phyloP scores from a whole-genome alignment of 2,113 vertebrate species.

The Hystrix cristata region DNA sequence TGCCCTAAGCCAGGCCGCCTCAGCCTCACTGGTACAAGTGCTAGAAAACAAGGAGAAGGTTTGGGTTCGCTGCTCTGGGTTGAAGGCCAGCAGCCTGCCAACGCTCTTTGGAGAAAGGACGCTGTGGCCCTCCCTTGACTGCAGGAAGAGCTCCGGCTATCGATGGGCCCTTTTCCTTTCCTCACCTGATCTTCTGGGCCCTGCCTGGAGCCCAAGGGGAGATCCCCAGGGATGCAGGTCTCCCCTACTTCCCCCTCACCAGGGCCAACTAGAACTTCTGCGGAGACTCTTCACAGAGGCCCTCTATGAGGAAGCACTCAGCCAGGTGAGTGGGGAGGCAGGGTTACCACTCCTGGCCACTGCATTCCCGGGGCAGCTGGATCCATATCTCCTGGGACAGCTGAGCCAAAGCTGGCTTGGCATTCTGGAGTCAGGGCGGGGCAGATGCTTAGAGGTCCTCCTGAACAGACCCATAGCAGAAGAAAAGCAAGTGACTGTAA shows the following conservation, averaged over 20 bases:
- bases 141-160: not conserved
- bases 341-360: not conserved
- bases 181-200: not conserved
- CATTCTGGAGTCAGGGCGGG: not conserved
- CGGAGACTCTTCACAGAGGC: slow-evolving; percentile 93
- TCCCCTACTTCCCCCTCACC: slow-evolving; percentile 58
- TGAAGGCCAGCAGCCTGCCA: not conserved
- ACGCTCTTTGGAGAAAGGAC: not conserved
- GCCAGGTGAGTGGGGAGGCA: slow-evolving; percentile 90
- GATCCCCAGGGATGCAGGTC: not conserved
- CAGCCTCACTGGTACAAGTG: not conserved
- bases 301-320: slow-evolving; percentile 94
- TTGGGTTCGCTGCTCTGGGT: not conserved
- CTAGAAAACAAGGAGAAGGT: not conserved
- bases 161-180: slow-evolving; percentile 30
- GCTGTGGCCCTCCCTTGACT: not conserved
- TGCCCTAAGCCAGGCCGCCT: not conserved
- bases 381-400: not conserved
- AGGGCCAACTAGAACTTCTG: slow-evolving; percentile 96
- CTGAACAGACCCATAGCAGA: not conserved
- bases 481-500: not conserved
- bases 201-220: not conserved
- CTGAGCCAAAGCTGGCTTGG: not conserved
- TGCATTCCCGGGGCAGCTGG: not conserved
- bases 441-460: not conserved